These are phyloP conservation scores for Stomorhina lunata DNA, from an alignment of 2,888 invertebrate genomes.

Conservation along the genomic window DNA sequence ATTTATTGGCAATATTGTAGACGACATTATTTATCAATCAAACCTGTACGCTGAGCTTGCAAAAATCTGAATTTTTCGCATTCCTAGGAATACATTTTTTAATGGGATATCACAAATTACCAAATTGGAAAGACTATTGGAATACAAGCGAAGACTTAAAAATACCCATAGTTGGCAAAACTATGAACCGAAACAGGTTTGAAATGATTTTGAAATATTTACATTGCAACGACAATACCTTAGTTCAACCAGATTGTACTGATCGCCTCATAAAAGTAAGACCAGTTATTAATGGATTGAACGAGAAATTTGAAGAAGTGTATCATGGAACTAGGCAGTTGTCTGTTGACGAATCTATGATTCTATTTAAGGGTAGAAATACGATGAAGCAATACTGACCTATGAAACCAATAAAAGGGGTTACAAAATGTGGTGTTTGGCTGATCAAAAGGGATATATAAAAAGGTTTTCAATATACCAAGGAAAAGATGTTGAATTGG, in stretches of 20 bases:
- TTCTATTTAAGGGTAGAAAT: slow-evolving; percentile 34
- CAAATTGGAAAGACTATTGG: slow-evolving; percentile 52
- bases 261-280: slow-evolving; percentile 44
- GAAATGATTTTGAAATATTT: slow-evolving; percentile 43
- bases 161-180: slow-evolving; percentile 40
- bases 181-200: slow-evolving; percentile 48
- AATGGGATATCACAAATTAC: slow-evolving; percentile 34
- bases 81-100: slow-evolving; percentile 43
- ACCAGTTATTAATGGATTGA: slow-evolving; percentile 36
- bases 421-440: slow-evolving; percentile 3
- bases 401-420: background rate
- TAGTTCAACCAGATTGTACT: slow-evolving; percentile 33
- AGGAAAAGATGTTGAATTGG: slow-evolving; percentile 28
- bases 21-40: background rate
- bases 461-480: slow-evolving; percentile 34
- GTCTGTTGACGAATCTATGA: slow-evolving; percentile 43
- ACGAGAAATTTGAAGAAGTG: slow-evolving; percentile 28
- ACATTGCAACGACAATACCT: too few relatives aligned
- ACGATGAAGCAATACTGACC: background rate
- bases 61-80: too few relatives aligned
- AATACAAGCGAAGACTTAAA: slow-evolving; percentile 23
- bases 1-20: too few relatives aligned
- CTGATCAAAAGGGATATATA: slow-evolving; percentile 22
- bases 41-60: background rate
- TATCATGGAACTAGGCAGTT: slow-evolving; percentile 19